phyloP scores from a whole-genome alignment of 2,888 invertebrate species.

The Erebia ligea region DNA sequence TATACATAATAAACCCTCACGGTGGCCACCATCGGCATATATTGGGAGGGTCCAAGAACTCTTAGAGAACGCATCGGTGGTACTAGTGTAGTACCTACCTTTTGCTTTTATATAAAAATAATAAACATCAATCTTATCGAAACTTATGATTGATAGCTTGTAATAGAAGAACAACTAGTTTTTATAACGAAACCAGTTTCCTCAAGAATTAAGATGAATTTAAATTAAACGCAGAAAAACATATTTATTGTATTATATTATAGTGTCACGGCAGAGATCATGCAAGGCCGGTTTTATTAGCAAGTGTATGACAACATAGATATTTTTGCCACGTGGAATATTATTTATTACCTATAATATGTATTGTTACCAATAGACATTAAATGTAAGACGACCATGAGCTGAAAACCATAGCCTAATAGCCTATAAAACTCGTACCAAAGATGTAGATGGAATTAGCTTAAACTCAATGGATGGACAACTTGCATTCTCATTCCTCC shows the following conservation, averaged over 20 bases:
- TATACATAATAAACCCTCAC: no score
- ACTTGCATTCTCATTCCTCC: no score
- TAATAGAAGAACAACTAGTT: slow-evolving; percentile 4
- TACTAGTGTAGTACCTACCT: background rate
- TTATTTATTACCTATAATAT: slow-evolving; percentile 24
- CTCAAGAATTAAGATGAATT: slow-evolving; percentile 25
- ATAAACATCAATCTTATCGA: background rate
- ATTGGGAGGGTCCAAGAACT: no score
- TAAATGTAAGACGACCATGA: slow-evolving; percentile 17
- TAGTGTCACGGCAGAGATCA: slow-evolving; percentile 42
- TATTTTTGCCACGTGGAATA: slow-evolving; percentile 22
- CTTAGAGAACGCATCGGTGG: no score
- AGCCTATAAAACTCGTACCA: no score
- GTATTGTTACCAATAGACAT: slow-evolving; percentile 21
- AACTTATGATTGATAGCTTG: background rate
- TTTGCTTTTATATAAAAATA: background rate
- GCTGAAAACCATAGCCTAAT: background rate
- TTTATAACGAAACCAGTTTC: slow-evolving; percentile 17
- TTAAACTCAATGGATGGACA: no score
- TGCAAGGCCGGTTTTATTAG: slow-evolving; percentile 55
- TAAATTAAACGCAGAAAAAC: slow-evolving; percentile 42
- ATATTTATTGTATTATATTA: background rate
- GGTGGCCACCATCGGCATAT: background rate
- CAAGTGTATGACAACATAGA: slow-evolving; percentile 28
- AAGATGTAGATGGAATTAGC: no score